phyloP scores from a whole-genome alignment of 2,888 invertebrate genomes.

The Athetis lepigone region DNA sequence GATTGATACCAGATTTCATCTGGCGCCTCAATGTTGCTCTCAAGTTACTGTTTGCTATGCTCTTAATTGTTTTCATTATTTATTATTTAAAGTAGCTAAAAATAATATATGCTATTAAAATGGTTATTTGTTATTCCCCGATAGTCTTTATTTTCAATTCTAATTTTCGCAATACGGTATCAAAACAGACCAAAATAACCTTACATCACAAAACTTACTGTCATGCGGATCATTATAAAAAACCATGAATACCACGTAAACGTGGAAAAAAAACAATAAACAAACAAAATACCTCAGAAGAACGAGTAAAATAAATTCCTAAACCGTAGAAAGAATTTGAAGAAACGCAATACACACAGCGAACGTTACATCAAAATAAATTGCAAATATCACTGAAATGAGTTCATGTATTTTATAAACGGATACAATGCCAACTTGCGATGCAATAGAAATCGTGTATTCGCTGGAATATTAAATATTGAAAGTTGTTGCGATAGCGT shows the following conservation, averaged over 20 bases:
- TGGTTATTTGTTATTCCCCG: too few species aligned
- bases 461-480: constrained; percentile 51
- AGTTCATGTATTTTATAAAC: constrained; percentile 47
- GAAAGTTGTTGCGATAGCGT: constrained; percentile 45
- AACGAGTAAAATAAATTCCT: constrained; percentile 6
- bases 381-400: constrained; percentile 37
- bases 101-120: too few species aligned
- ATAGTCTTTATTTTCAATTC: too few species aligned
- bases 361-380: constrained; percentile 39
- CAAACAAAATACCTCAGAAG: neutral
- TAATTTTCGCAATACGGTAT: too few species aligned
- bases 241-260: constrained; percentile 6
- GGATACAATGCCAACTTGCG: constrained; percentile 47
- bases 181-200: neutral
- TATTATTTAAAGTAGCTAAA: too few species aligned
- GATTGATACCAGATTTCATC: too few species aligned
- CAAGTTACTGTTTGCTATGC: neutral
- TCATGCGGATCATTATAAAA: neutral
- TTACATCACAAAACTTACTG: too few species aligned
- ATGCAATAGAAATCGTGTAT: constrained; percentile 56
- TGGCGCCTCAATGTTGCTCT: neutral
- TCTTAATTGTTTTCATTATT: too few species aligned
- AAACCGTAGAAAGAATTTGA: constrained; percentile 4
- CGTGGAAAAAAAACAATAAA: constrained; percentile 7
- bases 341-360: constrained; percentile 16